Evolutionary conservation across 2,888 invertebrate species (phyloP).

Genomic region (Orthosia gothica): DNA sequence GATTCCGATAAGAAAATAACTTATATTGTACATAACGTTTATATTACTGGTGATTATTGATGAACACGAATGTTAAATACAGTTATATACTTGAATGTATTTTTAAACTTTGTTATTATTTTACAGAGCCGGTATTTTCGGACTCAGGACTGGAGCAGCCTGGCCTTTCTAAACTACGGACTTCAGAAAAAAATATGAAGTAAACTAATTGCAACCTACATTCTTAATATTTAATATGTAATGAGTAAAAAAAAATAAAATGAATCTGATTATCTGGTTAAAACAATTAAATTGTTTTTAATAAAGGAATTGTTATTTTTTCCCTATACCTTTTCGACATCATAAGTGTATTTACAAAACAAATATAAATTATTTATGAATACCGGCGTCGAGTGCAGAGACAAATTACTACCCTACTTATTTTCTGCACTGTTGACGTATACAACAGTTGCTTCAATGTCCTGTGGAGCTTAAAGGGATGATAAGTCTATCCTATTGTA

Average conservation of each 20-base stretch:
- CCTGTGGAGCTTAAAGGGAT: too few species aligned
- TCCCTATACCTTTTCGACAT: not conserved
- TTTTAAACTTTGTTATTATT: not conserved
- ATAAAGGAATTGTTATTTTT: not conserved
- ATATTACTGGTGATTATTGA: too few species aligned
- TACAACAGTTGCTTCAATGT: too few species aligned
- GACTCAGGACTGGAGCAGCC: conserved; percentile 30
- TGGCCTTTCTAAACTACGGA: conserved; percentile 71
- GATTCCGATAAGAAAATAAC: too few species aligned
- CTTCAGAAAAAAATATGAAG: not conserved
- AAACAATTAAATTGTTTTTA: conserved; percentile 17
- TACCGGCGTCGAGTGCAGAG: too few species aligned
- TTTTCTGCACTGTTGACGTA: too few species aligned
- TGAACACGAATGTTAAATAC: too few species aligned
- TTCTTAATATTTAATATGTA: not conserved
- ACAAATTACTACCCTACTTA: too few species aligned
- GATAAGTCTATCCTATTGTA: too few species aligned
- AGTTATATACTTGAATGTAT: too few species aligned
- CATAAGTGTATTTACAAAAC: not conserved
- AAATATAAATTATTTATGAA: too few species aligned
- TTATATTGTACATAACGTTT: too few species aligned
- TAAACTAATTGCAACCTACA: not conserved
- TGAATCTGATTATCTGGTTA: conserved; percentile 10
- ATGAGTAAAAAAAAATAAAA: not conserved
- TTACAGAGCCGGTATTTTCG: conserved; percentile 46